These are phyloP conservation scores for Ormyrus labotus DNA, from an alignment of 2,888 invertebrate species.

Conservation along the genomic window DNA sequence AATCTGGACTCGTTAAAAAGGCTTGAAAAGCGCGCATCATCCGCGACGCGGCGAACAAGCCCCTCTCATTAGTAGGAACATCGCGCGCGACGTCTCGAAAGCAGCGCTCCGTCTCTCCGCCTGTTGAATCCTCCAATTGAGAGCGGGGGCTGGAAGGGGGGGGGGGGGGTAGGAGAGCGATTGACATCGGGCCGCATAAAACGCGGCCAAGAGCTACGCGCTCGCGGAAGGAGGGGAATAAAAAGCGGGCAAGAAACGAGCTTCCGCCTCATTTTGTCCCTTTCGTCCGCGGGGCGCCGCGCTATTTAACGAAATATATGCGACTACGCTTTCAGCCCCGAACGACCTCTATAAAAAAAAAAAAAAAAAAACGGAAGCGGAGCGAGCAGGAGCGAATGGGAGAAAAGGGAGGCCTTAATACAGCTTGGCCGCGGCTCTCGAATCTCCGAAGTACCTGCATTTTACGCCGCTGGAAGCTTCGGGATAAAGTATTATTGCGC, in stretches of 20 bases:
- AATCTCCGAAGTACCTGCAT: conserved; percentile 48
- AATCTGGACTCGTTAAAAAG: conserved; percentile 50
- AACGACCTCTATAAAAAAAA: conserved; percentile 57
- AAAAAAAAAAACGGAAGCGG: not conserved
- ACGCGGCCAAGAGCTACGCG: too few species aligned
- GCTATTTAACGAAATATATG: conserved; percentile 55
- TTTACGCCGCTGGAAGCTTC: conserved; percentile 44
- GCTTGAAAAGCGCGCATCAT: conserved; percentile 42
- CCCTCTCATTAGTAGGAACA: conserved; percentile 52
- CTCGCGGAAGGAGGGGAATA: not conserved
- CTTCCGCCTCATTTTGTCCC: conserved; percentile 33
- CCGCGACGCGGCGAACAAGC: conserved; percentile 40
- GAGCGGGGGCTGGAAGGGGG: conserved; percentile 8
- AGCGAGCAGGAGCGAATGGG: not conserved
- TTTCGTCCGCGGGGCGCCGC: not conserved
- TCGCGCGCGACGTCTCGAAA: conserved; percentile 35
- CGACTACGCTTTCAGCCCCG: conserved; percentile 38
- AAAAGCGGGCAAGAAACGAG: not conserved
- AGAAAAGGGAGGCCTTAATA: conserved; percentile 22
- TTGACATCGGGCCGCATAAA: too few species aligned
- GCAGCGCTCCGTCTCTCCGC: conserved; percentile 3
- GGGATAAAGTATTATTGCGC: conserved; percentile 61
- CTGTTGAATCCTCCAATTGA: conserved; percentile 47
- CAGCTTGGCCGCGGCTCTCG: not conserved
- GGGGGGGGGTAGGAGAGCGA: too few species aligned